Evolutionary conservation across 2,113 vertebrate species (phyloP), one percentile per base, ranked within the genome.

Genomic region (Sminthopsis crassicaudata): DNA sequence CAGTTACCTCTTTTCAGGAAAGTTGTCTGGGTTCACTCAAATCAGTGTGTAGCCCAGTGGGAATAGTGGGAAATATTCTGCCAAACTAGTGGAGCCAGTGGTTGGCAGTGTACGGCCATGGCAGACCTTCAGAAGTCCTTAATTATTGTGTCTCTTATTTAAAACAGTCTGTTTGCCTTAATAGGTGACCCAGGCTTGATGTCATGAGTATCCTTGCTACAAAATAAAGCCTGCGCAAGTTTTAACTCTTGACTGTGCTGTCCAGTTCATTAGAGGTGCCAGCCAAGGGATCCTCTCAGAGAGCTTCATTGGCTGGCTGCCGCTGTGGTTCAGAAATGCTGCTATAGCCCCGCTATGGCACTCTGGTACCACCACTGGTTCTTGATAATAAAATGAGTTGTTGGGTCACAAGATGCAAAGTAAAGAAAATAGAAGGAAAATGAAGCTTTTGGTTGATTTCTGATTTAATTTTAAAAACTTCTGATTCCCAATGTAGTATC

Each of bases 401-500:
- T 91, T 94, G 92, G 53, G 67, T 42, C 50, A 23, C 27, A 55
- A 26, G 42, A 26, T 91, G 46, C 46, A 9, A 91, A 92, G 76
- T 48, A 89, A 95, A 26, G 50, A 90, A 12, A 91, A 76, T n/a
- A 53, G 50, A 88, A 96, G 48, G 67, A 91, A 93, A 92, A 84
- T 0, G 1, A 27, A 48, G 46, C 11, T 92, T 55, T 89, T 94
- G 94, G 46, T 52, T 96, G 90, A 57, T 95, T 97, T 84, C 2
- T 48, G 24, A 89, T 95, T 94, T 96, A 89, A 91, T 94, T 93
- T 89, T 30, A 19, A 76, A 76, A 76, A n/a, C 36, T 6, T n/a
- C 6, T 19, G 4, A 76, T 76, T n/a, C 30, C 36, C 60, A 76
- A 7, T 76, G 60, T n/a, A 42, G 23, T n/a, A 23, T 84, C 23